Percentiles rank a stretch among this genome's conserved stretches.
Evolutionary conservation across 1,140 invertebrate species (phyloP).

Genomic region (Acyrthosiphon pisum): DNA sequence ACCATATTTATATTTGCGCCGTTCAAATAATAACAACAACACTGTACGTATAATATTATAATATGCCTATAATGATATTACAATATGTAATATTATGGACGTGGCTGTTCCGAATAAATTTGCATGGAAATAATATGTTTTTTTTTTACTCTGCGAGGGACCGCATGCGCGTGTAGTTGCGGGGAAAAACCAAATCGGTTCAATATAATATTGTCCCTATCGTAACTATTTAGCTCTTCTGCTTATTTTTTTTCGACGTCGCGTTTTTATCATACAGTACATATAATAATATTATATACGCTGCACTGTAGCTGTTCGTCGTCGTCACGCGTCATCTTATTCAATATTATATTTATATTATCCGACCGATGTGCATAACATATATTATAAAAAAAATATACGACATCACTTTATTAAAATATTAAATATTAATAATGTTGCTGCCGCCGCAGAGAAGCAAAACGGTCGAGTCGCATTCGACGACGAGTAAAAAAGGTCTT

Average conservation of each 20-base stretch:
- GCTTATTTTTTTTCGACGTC: not conserved
- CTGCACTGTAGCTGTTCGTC: no score
- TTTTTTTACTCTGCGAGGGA: not conserved
- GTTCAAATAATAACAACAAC: not conserved
- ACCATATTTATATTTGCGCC: not conserved
- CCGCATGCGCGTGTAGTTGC: not conserved
- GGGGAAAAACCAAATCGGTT: not conserved
- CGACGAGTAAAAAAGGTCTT: conserved; percentile 41
- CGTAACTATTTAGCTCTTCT: not conserved
- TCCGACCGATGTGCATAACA: no score
- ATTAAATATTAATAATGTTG: not conserved
- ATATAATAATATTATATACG: not conserved
- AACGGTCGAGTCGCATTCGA: not conserved
- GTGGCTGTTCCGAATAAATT: not conserved
- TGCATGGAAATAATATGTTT: not conserved
- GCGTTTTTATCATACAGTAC: not conserved
- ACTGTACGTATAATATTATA: not conserved
- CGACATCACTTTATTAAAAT: no score
- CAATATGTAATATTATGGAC: not conserved
- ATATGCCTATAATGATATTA: not conserved
- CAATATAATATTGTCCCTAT: not conserved
- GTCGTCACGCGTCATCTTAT: no score
- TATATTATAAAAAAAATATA: no score
- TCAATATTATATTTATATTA: no score
- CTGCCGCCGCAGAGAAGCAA: not conserved